Conservation (phyloP, 2,888 invertebrate species). For the Galeopsomyia nigrocyanea region DNA sequence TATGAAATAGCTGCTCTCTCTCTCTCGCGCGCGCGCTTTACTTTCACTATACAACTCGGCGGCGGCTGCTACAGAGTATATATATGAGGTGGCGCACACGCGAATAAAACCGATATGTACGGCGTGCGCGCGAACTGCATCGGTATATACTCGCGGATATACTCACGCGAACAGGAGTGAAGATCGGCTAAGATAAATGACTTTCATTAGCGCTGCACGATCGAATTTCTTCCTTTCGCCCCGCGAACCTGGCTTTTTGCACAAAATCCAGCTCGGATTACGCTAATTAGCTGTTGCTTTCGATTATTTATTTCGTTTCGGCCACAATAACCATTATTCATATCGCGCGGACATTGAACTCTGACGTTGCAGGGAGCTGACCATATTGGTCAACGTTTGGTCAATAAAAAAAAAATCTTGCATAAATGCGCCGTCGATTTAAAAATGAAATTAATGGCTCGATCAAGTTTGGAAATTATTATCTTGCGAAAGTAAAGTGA, state of each 20-base stretch:
- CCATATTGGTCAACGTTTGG: too few species aligned
- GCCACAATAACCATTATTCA: too few species aligned
- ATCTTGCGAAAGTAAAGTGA: slow-evolving; percentile 9
- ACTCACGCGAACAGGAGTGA: slow-evolving; percentile 8
- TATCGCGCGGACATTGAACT: too few species aligned
- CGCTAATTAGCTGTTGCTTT: slow-evolving; percentile 15
- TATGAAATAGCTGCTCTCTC: slow-evolving; percentile 30
- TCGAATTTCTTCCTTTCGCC: slow-evolving; percentile 14
- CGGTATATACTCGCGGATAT: not conserved
- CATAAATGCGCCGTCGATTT: too few species aligned
- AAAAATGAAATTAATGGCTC: too few species aligned
- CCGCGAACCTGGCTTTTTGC: not conserved
- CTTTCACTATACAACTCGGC: slow-evolving; percentile 30
- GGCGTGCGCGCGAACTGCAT: too few species aligned
- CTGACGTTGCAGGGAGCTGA: too few species aligned
- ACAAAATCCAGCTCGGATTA: slow-evolving; percentile 16
- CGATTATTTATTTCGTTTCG: too few species aligned
- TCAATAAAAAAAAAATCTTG: too few species aligned
- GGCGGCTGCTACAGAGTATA: slow-evolving; percentile 1
- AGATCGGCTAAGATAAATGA: slow-evolving; percentile 35
- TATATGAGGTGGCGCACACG: not conserved
- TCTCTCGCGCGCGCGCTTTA: slow-evolving; percentile 5
- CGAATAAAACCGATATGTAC: not conserved
- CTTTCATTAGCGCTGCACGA: slow-evolving; percentile 13
- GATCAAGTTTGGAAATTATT: not conserved